Evolutionary conservation across 2,888 invertebrate species (phyloP).

Genomic region (Lottia scabra): DNA sequence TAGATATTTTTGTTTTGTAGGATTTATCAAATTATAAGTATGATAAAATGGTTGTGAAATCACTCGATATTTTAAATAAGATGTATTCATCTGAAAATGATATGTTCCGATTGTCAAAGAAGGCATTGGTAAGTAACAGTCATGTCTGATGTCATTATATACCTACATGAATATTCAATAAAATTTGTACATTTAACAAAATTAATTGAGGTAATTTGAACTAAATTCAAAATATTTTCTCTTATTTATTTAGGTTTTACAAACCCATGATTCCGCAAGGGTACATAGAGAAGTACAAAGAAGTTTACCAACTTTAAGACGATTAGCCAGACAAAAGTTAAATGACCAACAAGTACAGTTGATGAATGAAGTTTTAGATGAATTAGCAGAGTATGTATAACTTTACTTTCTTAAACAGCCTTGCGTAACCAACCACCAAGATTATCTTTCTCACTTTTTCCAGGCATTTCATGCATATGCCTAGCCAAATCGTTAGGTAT

Average conservation of each 20-base stretch:
- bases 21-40: conserved; percentile 67
- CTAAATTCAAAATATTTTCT: neutral
- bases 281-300: conserved; percentile 65
- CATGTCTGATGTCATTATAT: neutral
- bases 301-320: conserved; percentile 58
- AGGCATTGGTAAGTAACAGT: conserved; percentile 57
- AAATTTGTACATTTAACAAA: neutral
- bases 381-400: conserved; percentile 62
- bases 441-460: too few relatives aligned
- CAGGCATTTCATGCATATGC: neutral
- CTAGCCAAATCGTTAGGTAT: neutral
- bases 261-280: conserved; percentile 64
- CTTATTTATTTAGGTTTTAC: conserved; percentile 53
- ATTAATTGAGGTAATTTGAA: neutral
- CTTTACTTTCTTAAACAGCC: too few relatives aligned
- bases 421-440: too few relatives aligned
- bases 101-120: conserved; percentile 63
- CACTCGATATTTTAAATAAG: conserved; percentile 66
- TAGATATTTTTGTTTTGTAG: conserved; percentile 36
- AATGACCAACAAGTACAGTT: conserved; percentile 66
- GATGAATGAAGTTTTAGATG: conserved; percentile 64
- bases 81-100: conserved; percentile 66
- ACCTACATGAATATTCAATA: too few relatives aligned
- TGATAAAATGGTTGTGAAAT: conserved; percentile 66
- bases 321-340: conserved; percentile 61